Conservation (phyloP, 2,113 vertebrate genomes). For the Perognathus longimembris region DNA sequence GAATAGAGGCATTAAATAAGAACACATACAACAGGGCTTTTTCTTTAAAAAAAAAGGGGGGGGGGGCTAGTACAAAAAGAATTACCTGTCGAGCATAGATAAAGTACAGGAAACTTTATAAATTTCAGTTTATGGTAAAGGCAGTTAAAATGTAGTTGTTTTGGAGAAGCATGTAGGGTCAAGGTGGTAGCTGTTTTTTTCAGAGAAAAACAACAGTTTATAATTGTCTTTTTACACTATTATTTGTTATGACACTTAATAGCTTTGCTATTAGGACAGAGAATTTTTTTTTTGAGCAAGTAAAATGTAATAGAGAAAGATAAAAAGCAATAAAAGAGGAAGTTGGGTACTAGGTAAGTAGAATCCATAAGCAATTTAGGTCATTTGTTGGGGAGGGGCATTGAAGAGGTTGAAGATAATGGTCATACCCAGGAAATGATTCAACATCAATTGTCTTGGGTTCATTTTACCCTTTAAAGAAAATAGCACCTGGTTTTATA, state of each 20-base stretch:
- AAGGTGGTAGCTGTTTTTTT: background rate
- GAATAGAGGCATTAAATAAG: background rate
- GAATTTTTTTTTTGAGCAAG: slow-evolving; percentile 40
- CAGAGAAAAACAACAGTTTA: background rate
- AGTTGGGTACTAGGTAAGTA: background rate
- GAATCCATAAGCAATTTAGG: background rate
- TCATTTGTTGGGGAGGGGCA: accelerated
- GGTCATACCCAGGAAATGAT: slow-evolving; percentile 6
- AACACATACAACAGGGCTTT: background rate
- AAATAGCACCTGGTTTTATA: slow-evolving; percentile 36
- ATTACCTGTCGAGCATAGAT: too few species aligned
- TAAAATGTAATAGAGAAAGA: slow-evolving; percentile 7
- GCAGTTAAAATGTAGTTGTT: too few species aligned
- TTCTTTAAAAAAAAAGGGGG: background rate
- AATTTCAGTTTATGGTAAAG: too few species aligned
- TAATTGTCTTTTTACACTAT: background rate
- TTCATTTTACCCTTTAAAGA: slow-evolving; percentile 49
- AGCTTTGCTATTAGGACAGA: background rate
- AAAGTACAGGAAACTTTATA: too few species aligned
- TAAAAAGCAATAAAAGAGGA: background rate
- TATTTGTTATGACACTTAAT: background rate
- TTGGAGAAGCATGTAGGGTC: background rate
- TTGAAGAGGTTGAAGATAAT: background rate
- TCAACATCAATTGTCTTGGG: background rate
- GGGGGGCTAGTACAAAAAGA: too few species aligned